Evolutionary conservation across 2,888 invertebrate species (phyloP), one percentile per base, ranked within the genome.

Genomic region (Idaea biselata): DNA sequence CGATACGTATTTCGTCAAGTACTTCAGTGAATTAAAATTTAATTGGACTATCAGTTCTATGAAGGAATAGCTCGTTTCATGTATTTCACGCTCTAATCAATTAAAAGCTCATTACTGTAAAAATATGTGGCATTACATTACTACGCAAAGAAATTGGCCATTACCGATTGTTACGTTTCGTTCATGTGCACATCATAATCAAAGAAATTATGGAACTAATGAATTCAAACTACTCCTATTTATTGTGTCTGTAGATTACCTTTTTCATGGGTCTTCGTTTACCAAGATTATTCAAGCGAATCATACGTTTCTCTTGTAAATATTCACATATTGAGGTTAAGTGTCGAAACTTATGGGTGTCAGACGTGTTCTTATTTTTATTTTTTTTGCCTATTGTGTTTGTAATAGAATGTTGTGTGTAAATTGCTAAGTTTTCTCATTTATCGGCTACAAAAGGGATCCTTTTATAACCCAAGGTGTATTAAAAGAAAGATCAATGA

Each of bases 81-180:
- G 61, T 56, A 60, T 63, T 62, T 32, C 25, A 63, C 53, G 58
- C 16, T 62, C 55, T 25, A 63, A 62, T 54, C 18, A 63, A 58
- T 60, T 58, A 58, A 16, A 54, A 18, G 18, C 5, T 55, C 44
- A 60, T 44, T 63, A 59, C 33, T 25, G 54, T 57, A 76, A 81
- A 78, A 73, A 82, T 82, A 90, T 89, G 88, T 90, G 89, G 90
- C 89, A 87, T 83, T 88, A 84, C 81, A 86, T 82, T 84, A 56
- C 56, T 18, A 18, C 56, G 80, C 85, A 86, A 80, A 86, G 84
- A 84, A 88, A 89, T 89, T 86, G 81, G 88, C 88, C 89, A 89
- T 90, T 90, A 87, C 87, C 83, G 86, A 87, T 85, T 88, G 89
- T 91, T 91, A 90, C 89, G 88, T 91, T 87, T 87, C 84, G 83